Percentiles rank a stretch among this genome's conserved stretches.
These are phyloP conservation scores for Sebastes matsubarae DNA, from an alignment of 2,797 vertebrate genomes.

Conservation along the genomic window DNA sequence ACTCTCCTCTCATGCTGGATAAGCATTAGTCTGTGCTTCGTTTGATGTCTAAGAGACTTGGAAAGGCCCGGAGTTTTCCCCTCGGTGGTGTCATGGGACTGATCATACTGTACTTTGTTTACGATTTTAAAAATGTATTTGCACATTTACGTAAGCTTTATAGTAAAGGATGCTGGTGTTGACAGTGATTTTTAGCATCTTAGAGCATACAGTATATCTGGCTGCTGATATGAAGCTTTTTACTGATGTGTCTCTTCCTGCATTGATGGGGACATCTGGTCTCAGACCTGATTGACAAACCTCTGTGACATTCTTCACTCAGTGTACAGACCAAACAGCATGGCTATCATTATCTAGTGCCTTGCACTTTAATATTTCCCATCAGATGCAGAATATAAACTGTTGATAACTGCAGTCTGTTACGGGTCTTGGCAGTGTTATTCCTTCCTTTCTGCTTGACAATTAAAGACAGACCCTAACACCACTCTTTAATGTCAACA, in stretches of 20 bases:
- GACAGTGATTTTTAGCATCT: not conserved
- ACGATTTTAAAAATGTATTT: not conserved
- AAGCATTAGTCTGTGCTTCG: conserved; percentile 24
- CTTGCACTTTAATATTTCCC: conserved; percentile 8
- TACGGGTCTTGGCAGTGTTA: conserved; percentile 28
- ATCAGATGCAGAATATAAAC: conserved; percentile 11
- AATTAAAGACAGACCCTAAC: conserved; percentile 66
- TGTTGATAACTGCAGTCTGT: conserved; percentile 28
- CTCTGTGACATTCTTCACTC: conserved; percentile 72
- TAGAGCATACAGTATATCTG: not conserved
- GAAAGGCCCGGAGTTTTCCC: conserved; percentile 2
- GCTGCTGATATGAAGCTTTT: conserved; percentile 1
- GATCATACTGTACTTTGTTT: not conserved
- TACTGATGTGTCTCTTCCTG: conserved; percentile 7
- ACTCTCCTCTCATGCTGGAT: conserved; percentile 46
- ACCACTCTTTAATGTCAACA: conserved; percentile 78
- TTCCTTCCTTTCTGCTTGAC: conserved; percentile 42
- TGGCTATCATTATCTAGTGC: conserved; percentile 15
- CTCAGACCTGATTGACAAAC: conserved; percentile 43
- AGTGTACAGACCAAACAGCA: conserved; percentile 47
- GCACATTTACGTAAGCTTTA: not conserved
- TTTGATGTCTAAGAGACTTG: conserved; percentile 37
- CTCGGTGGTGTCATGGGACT: not conserved
- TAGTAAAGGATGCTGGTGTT: not conserved
- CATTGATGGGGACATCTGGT: conserved; percentile 43